Percentiles rank a stretch among this genome's conserved stretches.
Conservation (phyloP, 2,888 invertebrate genomes). For the Dinocampus coccinellae region DNA sequence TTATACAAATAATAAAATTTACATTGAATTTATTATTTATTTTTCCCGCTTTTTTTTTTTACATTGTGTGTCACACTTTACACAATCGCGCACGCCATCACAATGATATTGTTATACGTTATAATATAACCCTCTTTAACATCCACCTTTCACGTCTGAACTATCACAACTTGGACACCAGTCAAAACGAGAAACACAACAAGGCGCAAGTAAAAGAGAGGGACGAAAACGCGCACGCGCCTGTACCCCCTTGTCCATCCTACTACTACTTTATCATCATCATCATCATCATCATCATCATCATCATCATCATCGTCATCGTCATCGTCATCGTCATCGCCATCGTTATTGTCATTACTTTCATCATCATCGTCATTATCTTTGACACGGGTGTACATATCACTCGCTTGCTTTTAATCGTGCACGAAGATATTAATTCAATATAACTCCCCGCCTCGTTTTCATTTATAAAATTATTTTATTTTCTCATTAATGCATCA, state of each 20-base stretch:
- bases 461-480: neutral
- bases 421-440: neutral
- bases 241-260: neutral
- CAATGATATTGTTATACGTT: constrained; percentile 13
- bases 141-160: constrained; percentile 2
- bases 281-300: neutral
- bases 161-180: constrained; percentile 23
- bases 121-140: neutral
- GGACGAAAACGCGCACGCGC: constrained; percentile 36
- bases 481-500: neutral
- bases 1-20: too few relatives aligned
- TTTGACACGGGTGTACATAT: too few relatives aligned
- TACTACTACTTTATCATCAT: neutral
- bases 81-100: constrained; percentile 7
- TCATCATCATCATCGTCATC: too few relatives aligned
- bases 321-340: too few relatives aligned
- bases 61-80: neutral
- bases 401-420: neutral
- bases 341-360: too few relatives aligned
- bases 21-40: neutral
- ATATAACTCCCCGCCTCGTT: neutral
- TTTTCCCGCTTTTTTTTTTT: constrained; percentile 26
- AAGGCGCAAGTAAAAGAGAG: constrained; percentile 17
- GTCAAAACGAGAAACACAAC: constrained; percentile 23
- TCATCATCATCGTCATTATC: too few relatives aligned